Base-by-base conservation (phyloP, 2,797 vertebrate genomes). In the Prionace glauca region DNA sequence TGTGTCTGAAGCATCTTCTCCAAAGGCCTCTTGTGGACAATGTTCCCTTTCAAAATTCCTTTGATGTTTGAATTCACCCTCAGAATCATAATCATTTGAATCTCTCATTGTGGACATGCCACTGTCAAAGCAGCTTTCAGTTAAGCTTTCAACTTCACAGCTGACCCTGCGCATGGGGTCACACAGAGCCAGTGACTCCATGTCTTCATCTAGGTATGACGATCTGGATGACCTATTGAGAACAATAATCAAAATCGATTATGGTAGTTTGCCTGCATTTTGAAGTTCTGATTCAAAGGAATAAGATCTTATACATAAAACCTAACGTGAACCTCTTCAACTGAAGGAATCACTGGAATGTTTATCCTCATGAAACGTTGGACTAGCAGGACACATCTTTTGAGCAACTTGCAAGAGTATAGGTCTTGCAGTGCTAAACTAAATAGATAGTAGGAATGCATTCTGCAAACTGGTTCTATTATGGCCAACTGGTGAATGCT, bases 61-160 rank as follows among this genome's bases (percentile, higher is more conserved):
- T 95, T 97, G 98, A 96, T 97, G 96, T 95, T 97, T 98, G 96
- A 96, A 97, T 94, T 98, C 98, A 36, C 97, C 97, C 96, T 99
- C 99, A 0, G 98, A 99, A 97, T 99, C 98, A 18, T 98, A 99
- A 45, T 98, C 98, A 36, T 98, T 98, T 71, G 98, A 98, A 95
- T 99, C 98, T 94, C 98, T 98, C 96, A 99, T 96, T 0, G 99
- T 99, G 29, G 98, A 99, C 97, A 98, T 97, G 95, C 99, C 99
- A 12, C 99, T 99, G 97, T 99, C 99, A 95, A 98, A 97, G 96
- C 98, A 99, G 97, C 98, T 98, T 97, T 99, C 98, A 0, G 98
- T 97, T 95, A 99, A 97, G 95, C 98, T 99, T 97, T 99, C 99
- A 96, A 98, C 98, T 96, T 99, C 99, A 88, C 96, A 98, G 96